These are phyloP conservation scores for Fundulus diaphanus DNA, from an alignment of 2,797 vertebrate genomes.

Conservation along the genomic window DNA sequence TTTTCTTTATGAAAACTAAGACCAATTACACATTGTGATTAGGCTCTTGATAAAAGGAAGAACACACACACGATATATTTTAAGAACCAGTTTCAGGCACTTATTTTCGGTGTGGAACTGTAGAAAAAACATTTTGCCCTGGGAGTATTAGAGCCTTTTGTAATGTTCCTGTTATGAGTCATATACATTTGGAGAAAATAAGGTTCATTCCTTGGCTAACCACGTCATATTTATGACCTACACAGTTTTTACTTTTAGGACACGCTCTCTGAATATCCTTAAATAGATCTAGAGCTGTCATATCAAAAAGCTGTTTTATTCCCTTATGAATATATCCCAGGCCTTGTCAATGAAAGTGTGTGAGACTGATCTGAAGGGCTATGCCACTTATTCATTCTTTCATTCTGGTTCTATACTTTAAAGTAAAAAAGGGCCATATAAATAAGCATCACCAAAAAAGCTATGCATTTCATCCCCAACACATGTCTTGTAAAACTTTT, in stretches of 20 bases:
- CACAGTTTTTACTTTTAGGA: not conserved
- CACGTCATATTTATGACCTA: not conserved
- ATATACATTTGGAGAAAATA: not conserved
- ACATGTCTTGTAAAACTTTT: not conserved
- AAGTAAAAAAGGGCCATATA: slow-evolving; percentile 47
- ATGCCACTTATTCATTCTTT: slow-evolving; percentile 32
- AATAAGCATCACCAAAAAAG: slow-evolving; percentile 11
- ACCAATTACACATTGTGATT: not conserved
- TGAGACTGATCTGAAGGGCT: slow-evolving; percentile 66
- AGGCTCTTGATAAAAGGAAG: not conserved
- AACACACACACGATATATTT: not conserved
- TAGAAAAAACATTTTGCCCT: not conserved
- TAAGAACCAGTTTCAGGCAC: not conserved
- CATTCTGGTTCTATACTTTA: slow-evolving; percentile 23
- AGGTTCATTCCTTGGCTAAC: not conserved
- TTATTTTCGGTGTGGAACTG: not conserved
- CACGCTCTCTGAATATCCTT: not conserved
- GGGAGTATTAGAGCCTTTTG: not conserved
- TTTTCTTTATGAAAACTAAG: not conserved
- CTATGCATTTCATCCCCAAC: slow-evolving; percentile 52
- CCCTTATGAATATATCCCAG: not conserved
- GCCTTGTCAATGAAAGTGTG: slow-evolving; percentile 11
- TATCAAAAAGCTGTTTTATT: not conserved
- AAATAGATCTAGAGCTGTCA: not conserved
- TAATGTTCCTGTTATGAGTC: not conserved